Conservation (phyloP, 1,140 invertebrate genomes). For the Leptinotarsa texana region DNA sequence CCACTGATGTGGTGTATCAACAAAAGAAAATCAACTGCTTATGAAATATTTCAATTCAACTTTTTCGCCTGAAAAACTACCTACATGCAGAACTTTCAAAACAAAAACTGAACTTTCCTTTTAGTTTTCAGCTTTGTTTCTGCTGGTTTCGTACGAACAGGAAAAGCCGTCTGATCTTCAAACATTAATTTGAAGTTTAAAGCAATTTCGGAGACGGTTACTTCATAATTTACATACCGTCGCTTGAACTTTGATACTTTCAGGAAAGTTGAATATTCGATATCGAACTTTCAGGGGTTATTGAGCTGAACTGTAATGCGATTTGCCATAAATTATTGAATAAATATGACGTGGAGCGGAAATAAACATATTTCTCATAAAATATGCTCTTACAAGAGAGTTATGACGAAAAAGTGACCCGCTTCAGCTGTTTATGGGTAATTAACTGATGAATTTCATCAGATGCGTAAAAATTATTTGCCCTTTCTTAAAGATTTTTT, state of each 20-base stretch:
- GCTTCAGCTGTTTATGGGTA: background rate
- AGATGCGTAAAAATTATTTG: too few relatives aligned
- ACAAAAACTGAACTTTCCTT: too few relatives aligned
- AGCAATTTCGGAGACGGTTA: background rate
- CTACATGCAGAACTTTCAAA: too few relatives aligned
- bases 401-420: background rate
- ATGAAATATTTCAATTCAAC: too few relatives aligned
- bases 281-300: background rate
- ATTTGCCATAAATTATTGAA: background rate
- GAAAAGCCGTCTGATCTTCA: background rate
- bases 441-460: too few relatives aligned
- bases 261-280: background rate
- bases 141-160: background rate
- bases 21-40: too few relatives aligned
- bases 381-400: background rate
- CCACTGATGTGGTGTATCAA: too few relatives aligned
- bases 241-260: background rate
- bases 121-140: background rate
- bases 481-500: too few relatives aligned
- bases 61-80: too few relatives aligned
- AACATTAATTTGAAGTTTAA: constrained; percentile 7
- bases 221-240: background rate
- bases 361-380: too few relatives aligned
- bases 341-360: too few relatives aligned
- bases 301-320: background rate